Conservation (phyloP, 2,888 invertebrate genomes). For the Cremastinae sp. region DNA sequence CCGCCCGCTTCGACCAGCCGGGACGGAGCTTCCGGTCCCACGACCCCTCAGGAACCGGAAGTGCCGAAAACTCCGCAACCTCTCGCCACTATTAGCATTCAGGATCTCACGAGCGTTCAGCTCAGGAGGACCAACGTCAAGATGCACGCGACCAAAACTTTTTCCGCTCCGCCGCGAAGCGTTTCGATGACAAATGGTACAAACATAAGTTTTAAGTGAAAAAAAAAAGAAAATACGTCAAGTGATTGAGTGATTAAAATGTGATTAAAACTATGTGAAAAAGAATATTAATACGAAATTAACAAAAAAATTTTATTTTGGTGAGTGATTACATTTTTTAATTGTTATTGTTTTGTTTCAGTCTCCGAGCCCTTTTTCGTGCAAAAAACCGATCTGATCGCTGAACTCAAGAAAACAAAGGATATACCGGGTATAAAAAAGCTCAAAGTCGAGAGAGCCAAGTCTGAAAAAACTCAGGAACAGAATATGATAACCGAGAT, state of each 20-base stretch:
- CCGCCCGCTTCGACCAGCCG: slow-evolving; percentile 71
- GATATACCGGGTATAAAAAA: slow-evolving; percentile 97
- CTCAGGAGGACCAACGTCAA: slow-evolving; percentile 86
- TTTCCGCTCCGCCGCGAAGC: slow-evolving; percentile 90
- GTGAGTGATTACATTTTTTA: background rate
- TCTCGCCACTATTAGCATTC: slow-evolving; percentile 92
- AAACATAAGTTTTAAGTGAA: too few relatives aligned
- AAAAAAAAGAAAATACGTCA: too few relatives aligned
- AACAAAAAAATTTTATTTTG: too few relatives aligned
- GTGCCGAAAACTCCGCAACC: slow-evolving; percentile 85
- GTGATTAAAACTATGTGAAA: too few relatives aligned
- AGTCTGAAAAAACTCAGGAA: slow-evolving; percentile 90
- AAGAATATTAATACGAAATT: too few relatives aligned
- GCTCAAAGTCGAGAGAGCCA: slow-evolving; percentile 93
- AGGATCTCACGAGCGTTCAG: slow-evolving; percentile 92
- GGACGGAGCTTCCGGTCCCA: slow-evolving; percentile 41
- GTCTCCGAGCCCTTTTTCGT: slow-evolving; percentile 86
- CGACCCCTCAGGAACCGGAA: slow-evolving; percentile 76
- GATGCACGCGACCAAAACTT: slow-evolving; percentile 89
- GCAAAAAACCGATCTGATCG: slow-evolving; percentile 93
- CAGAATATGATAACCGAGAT: slow-evolving; percentile 92
- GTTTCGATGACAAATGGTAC: slow-evolving; percentile 84
- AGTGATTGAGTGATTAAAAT: too few relatives aligned
- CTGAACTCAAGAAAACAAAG: slow-evolving; percentile 94
- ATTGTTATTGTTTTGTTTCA: slow-evolving; percentile 62